Evolutionary conservation across 2,113 vertebrate species (phyloP), one percentile per base, ranked within the genome.

Genomic region (Platichthys stellatus): DNA sequence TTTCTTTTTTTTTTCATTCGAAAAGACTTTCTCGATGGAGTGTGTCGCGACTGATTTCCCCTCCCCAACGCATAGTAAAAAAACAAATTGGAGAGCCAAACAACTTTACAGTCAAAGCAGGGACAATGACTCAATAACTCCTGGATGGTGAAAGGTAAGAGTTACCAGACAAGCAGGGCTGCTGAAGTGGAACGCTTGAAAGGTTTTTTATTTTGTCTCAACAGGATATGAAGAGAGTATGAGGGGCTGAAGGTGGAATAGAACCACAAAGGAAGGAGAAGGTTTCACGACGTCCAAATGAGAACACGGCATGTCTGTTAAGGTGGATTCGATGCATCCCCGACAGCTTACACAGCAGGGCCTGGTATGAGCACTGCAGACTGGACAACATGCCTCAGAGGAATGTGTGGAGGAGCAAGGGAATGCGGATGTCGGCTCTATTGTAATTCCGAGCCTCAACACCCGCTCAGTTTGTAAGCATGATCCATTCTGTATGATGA

Each of bases 401-500:
- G 43, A 54, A 59, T 69, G 26, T 78, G 18, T 1, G 49, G 53
- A 60, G 10, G 11, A 58, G 68, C 18, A 20, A 49, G 75, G 20
- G 38, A 60, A 51, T 66, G 31, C 3, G 26, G 35, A 76, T 65
- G 53, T 21, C 71, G 53, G 40, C 54, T 78, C 79, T 82, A 70
- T 77, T 81, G 64, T 84, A 67, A 86, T 74, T 70, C 31, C 12
- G 35, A 74, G 59, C 68, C 77, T 75, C n/a, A 69, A 81, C 76
- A 74, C 69, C 69, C 23, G 38, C 59, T 74, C 45, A 20, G 35
- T 31, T 80, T 86, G 72, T 86, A 59, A 81, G 83, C 68, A 74
- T 66, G 74, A 85, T 81, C 71, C 62, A 77, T 74, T 89, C 66
- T 72, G 73, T 53, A 74, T 78, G 51, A 78, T 71, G 85, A 81